Percentiles rank a stretch among this genome's conserved stretches.
Evolutionary conservation across 2,113 vertebrate genomes (phyloP).

Genomic region (Megaceryle torquata): DNA sequence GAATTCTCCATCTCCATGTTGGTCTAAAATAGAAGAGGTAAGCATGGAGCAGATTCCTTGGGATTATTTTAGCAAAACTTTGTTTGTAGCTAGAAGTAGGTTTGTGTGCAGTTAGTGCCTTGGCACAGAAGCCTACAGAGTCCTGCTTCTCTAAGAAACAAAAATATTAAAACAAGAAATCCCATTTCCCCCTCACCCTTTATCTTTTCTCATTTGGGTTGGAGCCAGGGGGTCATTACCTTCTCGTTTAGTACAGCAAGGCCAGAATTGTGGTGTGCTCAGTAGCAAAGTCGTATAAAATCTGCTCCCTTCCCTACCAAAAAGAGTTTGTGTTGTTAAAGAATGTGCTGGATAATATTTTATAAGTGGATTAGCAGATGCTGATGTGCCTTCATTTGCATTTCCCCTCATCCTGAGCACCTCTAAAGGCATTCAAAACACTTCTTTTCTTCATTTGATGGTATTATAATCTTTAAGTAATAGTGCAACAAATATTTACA

Average conservation of each 20-base stretch:
- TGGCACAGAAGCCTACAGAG: not conserved
- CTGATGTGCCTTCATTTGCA: not conserved
- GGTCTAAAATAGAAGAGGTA: slow-evolving; percentile 45
- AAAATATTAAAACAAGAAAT: slow-evolving; percentile 29
- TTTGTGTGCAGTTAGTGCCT: not conserved
- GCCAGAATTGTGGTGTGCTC: not conserved
- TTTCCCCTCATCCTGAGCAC: not conserved
- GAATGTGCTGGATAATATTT: not conserved
- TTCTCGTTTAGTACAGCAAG: not conserved
- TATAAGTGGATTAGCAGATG: not conserved
- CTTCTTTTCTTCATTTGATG: not conserved
- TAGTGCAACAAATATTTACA: not conserved
- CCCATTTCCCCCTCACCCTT: not conserved
- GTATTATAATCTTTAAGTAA: not conserved
- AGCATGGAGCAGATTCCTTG: not conserved
- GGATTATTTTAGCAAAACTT: not conserved
- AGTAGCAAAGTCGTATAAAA: not conserved
- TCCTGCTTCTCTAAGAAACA: not conserved
- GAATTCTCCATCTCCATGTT: not conserved
- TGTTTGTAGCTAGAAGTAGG: not conserved
- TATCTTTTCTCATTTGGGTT: not conserved
- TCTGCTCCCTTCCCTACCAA: not conserved
- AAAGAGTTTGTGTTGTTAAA: not conserved
- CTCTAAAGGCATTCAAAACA: not conserved
- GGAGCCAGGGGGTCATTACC: not conserved